phyloP scores from a whole-genome alignment of 2,113 vertebrate species.

The Alouatta palliata region DNA sequence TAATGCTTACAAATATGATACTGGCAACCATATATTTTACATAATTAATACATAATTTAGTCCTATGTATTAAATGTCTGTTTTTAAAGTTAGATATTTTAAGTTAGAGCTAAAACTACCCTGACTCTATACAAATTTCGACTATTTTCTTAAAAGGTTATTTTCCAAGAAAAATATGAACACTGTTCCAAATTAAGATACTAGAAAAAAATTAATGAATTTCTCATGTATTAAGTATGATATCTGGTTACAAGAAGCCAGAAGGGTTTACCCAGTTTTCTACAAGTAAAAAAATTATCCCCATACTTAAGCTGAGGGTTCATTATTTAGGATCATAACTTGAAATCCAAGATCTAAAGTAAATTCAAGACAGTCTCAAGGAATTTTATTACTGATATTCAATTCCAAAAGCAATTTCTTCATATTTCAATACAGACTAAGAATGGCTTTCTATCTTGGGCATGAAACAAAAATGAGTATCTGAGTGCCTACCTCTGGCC shows the following conservation, averaged over 20 bases:
- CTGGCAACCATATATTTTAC: background rate
- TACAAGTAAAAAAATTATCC: conserved; percentile 39
- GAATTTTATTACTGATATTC: conserved; percentile 47
- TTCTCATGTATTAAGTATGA: conserved; percentile 45
- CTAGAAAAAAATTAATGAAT: background rate
- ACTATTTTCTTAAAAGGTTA: conserved; percentile 5
- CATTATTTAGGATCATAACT: conserved; percentile 48
- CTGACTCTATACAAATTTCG: background rate
- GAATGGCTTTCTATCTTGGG: background rate
- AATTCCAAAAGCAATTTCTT: conserved; percentile 50
- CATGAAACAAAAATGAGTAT: conserved; percentile 46
- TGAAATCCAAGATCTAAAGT: conserved; percentile 44
- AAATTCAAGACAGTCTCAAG: conserved; percentile 35
- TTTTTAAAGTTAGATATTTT: conserved; percentile 47
- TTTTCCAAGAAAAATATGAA: conserved; percentile 54
- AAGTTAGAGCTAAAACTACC: conserved; percentile 35
- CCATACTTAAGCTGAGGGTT: background rate
- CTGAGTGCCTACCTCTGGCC: conserved; percentile 12
- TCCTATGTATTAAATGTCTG: background rate
- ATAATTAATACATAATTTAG: too few species aligned
- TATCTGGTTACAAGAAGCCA: conserved; percentile 27
- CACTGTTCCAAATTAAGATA: conserved; percentile 14
- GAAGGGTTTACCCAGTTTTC: conserved; percentile 20
- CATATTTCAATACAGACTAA: conserved; percentile 25
- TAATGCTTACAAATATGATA: background rate